phyloP scores from a whole-genome alignment of 2,888 invertebrate species.

The Trypoxylon attenuatum region DNA sequence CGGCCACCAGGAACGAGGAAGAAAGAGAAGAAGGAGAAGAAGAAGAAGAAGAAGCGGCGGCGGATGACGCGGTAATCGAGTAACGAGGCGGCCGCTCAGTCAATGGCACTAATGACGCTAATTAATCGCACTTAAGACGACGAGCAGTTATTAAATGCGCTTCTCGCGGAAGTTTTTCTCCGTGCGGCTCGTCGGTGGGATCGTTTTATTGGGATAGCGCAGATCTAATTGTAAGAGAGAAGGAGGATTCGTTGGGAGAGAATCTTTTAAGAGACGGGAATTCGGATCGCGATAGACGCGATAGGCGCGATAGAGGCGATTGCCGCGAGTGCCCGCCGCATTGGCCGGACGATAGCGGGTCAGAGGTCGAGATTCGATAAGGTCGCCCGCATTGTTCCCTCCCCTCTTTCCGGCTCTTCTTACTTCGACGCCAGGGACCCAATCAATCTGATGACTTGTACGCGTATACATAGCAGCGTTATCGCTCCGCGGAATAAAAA shows the following conservation, averaged over 20 bases:
- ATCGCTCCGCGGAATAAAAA: conserved; percentile 33
- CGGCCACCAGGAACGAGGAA: not conserved
- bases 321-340: not conserved
- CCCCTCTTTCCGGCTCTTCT: not conserved
- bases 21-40: conserved; percentile 23
- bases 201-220: too few species aligned
- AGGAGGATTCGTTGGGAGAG: not conserved
- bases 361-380: conserved; percentile 51
- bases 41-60: conserved; percentile 33
- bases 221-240: too few species aligned
- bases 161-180: conserved; percentile 48
- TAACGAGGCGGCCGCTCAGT: conserved; percentile 61
- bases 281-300: conserved; percentile 40
- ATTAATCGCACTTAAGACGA: conserved; percentile 66
- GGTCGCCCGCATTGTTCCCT: conserved; percentile 57
- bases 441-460: conserved; percentile 47
- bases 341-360: conserved; percentile 45
- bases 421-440: conserved; percentile 21
- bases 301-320: conserved; percentile 22
- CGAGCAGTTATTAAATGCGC: conserved; percentile 56
- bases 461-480: too few species aligned
- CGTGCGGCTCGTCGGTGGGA: not conserved
- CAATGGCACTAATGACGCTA: conserved; percentile 67
- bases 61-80: too few species aligned
- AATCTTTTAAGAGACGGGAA: conserved; percentile 24